Conservation (phyloP, 2,113 vertebrate species). For the Desmodus rotundus region DNA sequence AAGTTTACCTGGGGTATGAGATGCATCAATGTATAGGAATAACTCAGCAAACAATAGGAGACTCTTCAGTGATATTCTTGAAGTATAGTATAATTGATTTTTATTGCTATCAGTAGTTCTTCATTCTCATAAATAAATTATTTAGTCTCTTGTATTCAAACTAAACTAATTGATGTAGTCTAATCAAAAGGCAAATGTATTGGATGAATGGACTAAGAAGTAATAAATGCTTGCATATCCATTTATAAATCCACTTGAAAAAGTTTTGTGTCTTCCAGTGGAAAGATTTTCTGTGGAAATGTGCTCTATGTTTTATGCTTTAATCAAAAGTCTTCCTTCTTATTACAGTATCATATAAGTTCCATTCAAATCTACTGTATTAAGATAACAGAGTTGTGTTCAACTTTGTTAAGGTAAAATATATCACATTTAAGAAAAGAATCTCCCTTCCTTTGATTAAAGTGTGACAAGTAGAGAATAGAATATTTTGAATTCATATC, state of each 20-base stretch:
- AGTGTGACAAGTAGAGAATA: constrained; percentile 28
- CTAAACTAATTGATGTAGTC: neutral
- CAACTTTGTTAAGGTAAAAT: constrained; percentile 13
- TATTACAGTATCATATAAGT: neutral
- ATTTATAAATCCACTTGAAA: neutral
- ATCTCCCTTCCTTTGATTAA: constrained; percentile 32
- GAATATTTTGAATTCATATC: constrained; percentile 43
- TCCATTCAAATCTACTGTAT: neutral
- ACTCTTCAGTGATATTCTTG: neutral
- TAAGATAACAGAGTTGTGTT: neutral
- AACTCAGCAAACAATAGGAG: neutral
- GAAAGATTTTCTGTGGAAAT: neutral
- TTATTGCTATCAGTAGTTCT: neutral
- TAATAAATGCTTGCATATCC: neutral
- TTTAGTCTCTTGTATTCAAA: neutral
- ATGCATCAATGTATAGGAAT: neutral
- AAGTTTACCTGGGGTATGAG: neutral
- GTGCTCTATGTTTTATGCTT: too few species aligned
- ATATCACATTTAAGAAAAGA: constrained; percentile 24
- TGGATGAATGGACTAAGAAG: neutral
- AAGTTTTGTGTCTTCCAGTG: neutral
- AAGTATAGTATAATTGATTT: neutral
- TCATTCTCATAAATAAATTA: neutral
- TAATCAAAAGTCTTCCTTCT: neutral
- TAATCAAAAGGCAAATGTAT: neutral